Evolutionary conservation across 2,888 invertebrate species (phyloP).

Genomic region (Drosophila nigricruria): DNA sequence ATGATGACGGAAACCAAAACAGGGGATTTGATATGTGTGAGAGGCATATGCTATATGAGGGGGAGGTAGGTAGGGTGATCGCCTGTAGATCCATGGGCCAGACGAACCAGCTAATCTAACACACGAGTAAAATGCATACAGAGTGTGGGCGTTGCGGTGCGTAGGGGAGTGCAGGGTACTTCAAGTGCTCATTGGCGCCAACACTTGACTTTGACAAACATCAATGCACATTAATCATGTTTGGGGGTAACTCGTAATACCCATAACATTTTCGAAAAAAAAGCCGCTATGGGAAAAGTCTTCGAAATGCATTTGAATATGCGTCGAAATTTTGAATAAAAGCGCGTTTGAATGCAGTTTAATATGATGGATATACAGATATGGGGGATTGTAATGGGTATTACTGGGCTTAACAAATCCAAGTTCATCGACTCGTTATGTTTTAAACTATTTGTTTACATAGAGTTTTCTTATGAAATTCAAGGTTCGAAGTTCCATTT

Average conservation of each 20-base stretch:
- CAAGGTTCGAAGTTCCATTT: neutral
- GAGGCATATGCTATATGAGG: neutral
- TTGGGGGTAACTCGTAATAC: constrained; percentile 25
- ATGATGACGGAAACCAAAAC: constrained; percentile 24
- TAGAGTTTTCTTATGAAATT: too few relatives aligned
- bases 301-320: constrained; percentile 20
- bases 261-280: neutral
- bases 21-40: constrained; percentile 6
- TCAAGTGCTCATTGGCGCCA: constrained; percentile 79
- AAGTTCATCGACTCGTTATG: constrained; percentile 54
- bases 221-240: constrained; percentile 63
- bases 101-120: constrained; percentile 45
- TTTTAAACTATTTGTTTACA: neutral
- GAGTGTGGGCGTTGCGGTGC: neutral
- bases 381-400: neutral
- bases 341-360: constrained; percentile 11
- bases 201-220: constrained; percentile 81
- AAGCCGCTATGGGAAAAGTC: constrained; percentile 4
- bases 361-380: constrained; percentile 4
- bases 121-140: constrained; percentile 51
- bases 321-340: constrained; percentile 14
- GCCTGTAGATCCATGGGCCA: constrained; percentile 1
- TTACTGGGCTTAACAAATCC: neutral
- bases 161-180: neutral
- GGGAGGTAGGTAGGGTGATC: constrained; percentile 7